Evolutionary conservation across 2,888 invertebrate genomes (phyloP), one percentile per base, ranked within the genome.

Genomic region (Parnassius glacialis): DNA sequence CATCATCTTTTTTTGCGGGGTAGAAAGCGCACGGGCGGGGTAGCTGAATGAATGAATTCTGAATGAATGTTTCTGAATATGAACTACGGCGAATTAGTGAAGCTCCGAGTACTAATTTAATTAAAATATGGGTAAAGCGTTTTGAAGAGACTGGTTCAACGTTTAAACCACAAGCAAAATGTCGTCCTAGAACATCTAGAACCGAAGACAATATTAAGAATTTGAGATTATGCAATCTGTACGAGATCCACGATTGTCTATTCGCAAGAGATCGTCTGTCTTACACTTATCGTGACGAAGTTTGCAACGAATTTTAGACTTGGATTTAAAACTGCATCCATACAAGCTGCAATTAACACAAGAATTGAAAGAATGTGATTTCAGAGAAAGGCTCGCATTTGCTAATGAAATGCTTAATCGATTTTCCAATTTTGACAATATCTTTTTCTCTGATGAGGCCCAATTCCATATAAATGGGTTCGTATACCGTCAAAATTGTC

Each of bases 71-170:
- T 45, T 45, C 45, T 45, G 45, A 45, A 45, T 45, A 45, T 45
- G 45, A n/a, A 45, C 45, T 45, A 45, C 45, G 11, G 45, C n/a
- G 45, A 45, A 45, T 45, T 45, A 45, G 45, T 45, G 45, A 45
- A 45, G 45, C 45, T 11, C 45, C 45, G 45, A 45, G 45, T 45
- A 45, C n/a, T 45, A 45, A 45, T 45, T 45, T 45, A 7, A 45
- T 45, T 5, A 45, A 45, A 12, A 45, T 45, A 45, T 45, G 45
- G n/a, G 45, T 45, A 12, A 45, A 25, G 25, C 25, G 25, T 25
- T 25, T 25, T 25, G 3, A 25, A 25, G 25, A 25, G 3, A 25
- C 25, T 25, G 25, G 25, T 25, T 25, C 25, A 25, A 25, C 25
- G 25, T 25, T 25, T 25, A 25, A 25, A 25, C 25, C 25, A 25